phyloP scores from a whole-genome alignment of 2,797 vertebrate species.

The Oreortyx pictus region DNA sequence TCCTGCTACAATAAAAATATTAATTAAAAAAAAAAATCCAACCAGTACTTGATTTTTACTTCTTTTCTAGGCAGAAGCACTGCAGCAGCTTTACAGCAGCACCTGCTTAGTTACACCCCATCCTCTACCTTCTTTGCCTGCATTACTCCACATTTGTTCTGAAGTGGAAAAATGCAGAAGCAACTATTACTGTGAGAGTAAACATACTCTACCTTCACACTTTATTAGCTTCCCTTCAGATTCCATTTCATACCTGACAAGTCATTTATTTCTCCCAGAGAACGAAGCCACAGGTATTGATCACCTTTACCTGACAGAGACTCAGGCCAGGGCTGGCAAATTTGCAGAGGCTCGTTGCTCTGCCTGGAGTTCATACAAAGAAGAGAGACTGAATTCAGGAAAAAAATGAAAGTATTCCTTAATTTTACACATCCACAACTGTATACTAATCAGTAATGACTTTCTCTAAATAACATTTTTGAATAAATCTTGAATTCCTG shows the following conservation, averaged over 20 bases:
- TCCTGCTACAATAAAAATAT: neutral
- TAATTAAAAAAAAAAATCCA: neutral
- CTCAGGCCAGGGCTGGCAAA: accelerated
- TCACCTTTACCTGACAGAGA: neutral
- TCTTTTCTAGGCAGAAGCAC: neutral
- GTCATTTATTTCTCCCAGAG: neutral
- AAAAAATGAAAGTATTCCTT: neutral
- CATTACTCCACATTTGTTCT: neutral
- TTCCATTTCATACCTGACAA: neutral
- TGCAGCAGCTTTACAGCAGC: neutral
- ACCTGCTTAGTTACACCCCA: accelerated
- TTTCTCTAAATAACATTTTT: neutral
- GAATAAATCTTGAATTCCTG: neutral
- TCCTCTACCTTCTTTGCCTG: neutral
- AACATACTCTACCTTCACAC: neutral
- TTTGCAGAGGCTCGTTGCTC: neutral
- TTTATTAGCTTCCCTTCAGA: neutral
- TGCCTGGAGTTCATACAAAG: neutral
- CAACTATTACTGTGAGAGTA: accelerated
- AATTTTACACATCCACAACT: neutral
- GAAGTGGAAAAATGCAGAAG: neutral
- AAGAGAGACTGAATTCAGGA: neutral
- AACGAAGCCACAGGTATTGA: neutral
- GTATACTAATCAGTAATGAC: neutral
- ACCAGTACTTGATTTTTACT: neutral